A percentile compares a stretch with the other conserved stretches of the same genome.
Evolutionary conservation across 1,140 invertebrate species (phyloP).

Genomic region (Achatina immaculata): DNA sequence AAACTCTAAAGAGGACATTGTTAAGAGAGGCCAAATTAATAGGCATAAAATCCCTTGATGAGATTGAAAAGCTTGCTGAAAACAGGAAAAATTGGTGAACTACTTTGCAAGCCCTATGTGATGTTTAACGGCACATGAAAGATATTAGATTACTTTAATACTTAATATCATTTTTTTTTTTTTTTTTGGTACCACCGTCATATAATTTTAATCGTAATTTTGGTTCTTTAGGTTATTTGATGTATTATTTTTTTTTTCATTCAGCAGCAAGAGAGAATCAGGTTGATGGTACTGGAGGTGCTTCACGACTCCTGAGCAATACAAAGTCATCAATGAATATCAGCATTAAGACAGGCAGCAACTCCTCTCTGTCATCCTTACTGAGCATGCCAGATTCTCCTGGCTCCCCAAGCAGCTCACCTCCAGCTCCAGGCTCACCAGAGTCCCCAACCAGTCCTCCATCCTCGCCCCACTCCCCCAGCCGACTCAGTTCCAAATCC

Average conservation of each 20-base stretch:
- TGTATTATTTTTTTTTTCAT: constrained; percentile 27
- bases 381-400: constrained; percentile 50
- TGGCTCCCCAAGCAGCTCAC: constrained; percentile 48
- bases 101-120: too few relatives aligned
- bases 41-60: too few relatives aligned
- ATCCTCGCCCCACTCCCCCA: constrained; percentile 32
- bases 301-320: constrained; percentile 53
- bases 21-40: too few relatives aligned
- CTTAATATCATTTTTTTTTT: too few relatives aligned
- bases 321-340: constrained; percentile 62
- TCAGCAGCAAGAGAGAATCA: constrained; percentile 62
- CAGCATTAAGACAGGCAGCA: constrained; percentile 63
- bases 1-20: too few relatives aligned
- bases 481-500: constrained; percentile 43
- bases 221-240: too few relatives aligned
- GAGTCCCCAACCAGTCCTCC: constrained; percentile 41
- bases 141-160: too few relatives aligned
- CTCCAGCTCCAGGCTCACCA: constrained; percentile 52
- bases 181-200: too few relatives aligned
- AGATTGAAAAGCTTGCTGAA: too few relatives aligned
- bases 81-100: too few relatives aligned
- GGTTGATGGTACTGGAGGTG: constrained; percentile 53
- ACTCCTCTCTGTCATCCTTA: constrained; percentile 52
- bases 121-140: too few relatives aligned
- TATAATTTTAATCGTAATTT: too few relatives aligned